These are phyloP conservation scores for Thecocarcelia acutangulata DNA, from an alignment of 2,888 invertebrate species.

Conservation along the genomic window DNA sequence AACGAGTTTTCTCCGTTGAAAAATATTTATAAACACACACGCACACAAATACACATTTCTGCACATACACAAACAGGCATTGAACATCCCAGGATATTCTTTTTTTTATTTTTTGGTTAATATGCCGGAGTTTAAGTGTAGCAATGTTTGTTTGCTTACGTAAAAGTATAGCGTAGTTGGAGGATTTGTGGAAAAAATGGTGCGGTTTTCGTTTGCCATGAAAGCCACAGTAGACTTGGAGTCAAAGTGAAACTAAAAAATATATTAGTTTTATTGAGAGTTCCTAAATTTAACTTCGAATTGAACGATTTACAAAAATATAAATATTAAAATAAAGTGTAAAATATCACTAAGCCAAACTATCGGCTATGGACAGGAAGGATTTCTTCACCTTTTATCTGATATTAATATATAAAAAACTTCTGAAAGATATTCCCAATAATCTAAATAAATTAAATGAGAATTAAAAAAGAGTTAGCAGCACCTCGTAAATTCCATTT, in stretches of 20 bases:
- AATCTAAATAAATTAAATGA: no score
- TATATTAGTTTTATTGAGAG: no score
- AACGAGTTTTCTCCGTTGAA: constrained; percentile 82
- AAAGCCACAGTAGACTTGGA: constrained; percentile 44
- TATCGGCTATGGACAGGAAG: no score
- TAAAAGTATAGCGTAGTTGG: constrained; percentile 26
- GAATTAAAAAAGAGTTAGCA: no score
- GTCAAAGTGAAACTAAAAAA: not conserved
- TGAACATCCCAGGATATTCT: constrained; percentile 31
- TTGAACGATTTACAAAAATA: no score
- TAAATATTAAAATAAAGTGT: no score
- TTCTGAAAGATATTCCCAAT: no score
- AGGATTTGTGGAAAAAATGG: constrained; percentile 45
- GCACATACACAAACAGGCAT: constrained; percentile 22
- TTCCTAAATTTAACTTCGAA: no score
- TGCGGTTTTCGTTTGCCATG: constrained; percentile 34
- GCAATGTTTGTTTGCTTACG: constrained; percentile 37
- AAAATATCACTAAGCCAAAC: no score
- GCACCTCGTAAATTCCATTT: no score
- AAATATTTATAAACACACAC: constrained; percentile 72
- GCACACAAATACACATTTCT: constrained; percentile 15
- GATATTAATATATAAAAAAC: no score
- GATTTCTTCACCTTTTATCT: no score
- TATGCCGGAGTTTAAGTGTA: constrained; percentile 33
- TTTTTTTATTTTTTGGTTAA: constrained; percentile 35